Percentiles rank a stretch among this genome's conserved stretches.
These are phyloP conservation scores for Cassiopea andromeda DNA, from an alignment of 30 jellyfish, hydroid and myxozoan species.

Conservation along the genomic window DNA sequence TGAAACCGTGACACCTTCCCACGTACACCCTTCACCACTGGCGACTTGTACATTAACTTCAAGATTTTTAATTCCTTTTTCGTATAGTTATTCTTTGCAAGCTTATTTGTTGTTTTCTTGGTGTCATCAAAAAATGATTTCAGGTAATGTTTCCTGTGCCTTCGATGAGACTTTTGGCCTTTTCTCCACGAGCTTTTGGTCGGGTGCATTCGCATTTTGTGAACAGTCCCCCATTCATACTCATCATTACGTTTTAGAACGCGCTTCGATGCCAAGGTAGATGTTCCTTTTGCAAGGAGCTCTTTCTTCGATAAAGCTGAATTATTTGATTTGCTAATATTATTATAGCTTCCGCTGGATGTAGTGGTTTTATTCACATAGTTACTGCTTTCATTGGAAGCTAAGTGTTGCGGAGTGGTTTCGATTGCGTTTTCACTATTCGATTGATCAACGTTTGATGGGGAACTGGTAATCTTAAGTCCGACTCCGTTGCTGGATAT, in stretches of 20 bases:
- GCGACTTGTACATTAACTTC: constrained; percentile 60
- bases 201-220: neutral
- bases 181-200: neutral
- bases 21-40: constrained; percentile 27
- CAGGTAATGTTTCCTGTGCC: neutral
- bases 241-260: constrained; percentile 15
- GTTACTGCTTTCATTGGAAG: neutral
- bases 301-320: neutral
- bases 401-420: neutral
- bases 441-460: neutral
- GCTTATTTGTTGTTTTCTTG: neutral
- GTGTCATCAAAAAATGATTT: neutral
- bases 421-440: neutral
- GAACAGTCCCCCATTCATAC: neutral
- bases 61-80: constrained; percentile 25
- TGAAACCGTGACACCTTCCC: constrained; percentile 16
- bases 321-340: neutral
- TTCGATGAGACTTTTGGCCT: neutral
- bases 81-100: constrained; percentile 12
- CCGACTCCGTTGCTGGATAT: neutral
- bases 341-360: neutral
- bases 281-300: neutral
- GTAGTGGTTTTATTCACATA: neutral
- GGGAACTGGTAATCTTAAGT: too few relatives aligned
- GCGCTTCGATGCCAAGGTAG: neutral